Conservation (phyloP, 2,888 invertebrate species). For the Clitarchus hookeri region DNA sequence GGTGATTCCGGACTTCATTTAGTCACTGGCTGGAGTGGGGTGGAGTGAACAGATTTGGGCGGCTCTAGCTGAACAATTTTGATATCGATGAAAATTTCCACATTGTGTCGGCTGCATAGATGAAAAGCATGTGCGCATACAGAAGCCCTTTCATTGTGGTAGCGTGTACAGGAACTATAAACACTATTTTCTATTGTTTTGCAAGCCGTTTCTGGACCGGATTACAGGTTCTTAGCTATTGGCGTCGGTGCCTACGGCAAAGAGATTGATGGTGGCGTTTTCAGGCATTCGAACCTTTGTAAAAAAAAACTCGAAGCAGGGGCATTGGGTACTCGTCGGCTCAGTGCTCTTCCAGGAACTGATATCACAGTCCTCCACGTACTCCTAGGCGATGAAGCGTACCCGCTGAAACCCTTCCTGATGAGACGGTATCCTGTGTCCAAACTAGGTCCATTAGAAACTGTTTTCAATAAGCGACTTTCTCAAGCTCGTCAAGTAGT, state of each 20-base stretch:
- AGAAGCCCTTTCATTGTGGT: conserved; percentile 4
- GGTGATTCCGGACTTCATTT: no score
- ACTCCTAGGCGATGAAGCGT: no score
- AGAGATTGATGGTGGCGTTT: conserved; percentile 31
- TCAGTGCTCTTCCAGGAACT: neutral
- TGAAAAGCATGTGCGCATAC: conserved; percentile 26
- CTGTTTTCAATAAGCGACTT: conserved; percentile 11
- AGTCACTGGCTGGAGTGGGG: no score
- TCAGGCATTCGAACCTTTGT: neutral
- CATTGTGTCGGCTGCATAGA: conserved; percentile 22
- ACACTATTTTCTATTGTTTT: conserved; percentile 19
- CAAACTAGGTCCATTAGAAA: neutral
- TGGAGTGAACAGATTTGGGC: no score
- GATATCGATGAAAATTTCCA: conserved; percentile 29
- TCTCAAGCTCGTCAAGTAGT: neutral
- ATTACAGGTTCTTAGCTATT: conserved; percentile 28
- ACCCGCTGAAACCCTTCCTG: neutral
- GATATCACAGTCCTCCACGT: neutral
- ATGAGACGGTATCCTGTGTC: neutral
- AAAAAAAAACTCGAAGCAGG: neutral
- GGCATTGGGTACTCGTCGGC: neutral
- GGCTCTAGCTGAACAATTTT: no score
- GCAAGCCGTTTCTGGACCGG: conserved; percentile 20
- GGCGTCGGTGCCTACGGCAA: no score
- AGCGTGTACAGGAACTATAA: conserved; percentile 29